A percentile compares a stretch with the other conserved stretches of the same genome.
phyloP scores from a whole-genome alignment of 2,888 invertebrate species.

The Orchestes rusci region DNA sequence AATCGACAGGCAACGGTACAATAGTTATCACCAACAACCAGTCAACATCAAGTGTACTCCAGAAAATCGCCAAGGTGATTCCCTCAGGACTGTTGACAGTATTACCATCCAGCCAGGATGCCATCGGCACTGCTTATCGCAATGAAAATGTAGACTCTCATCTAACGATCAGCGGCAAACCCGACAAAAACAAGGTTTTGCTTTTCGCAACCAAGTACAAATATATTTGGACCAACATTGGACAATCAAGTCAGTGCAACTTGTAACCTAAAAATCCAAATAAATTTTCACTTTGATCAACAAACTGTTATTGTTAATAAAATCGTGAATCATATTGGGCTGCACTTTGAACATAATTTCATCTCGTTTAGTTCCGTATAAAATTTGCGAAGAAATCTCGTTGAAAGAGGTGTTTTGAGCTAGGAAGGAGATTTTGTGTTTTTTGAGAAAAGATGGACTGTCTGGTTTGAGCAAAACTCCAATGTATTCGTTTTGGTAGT shows the following conservation, averaged over 20 bases:
- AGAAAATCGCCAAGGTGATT: conserved; percentile 28
- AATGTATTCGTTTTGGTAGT: conserved; percentile 31
- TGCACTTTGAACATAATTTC: conserved; percentile 42
- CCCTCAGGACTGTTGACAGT: conserved; percentile 28
- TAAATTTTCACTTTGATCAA: conserved; percentile 51
- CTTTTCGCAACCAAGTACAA: conserved; percentile 30
- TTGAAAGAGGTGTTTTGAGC: conserved; percentile 26
- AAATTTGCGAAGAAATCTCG: conserved; percentile 32
- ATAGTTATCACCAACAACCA: conserved; percentile 29
- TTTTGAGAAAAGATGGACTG: conserved; percentile 31
- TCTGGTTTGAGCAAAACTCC: conserved; percentile 32
- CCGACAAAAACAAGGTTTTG: conserved; percentile 26
- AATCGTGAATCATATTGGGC: conserved; percentile 45
- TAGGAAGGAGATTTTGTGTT: conserved; percentile 39
- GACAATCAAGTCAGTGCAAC: conserved; percentile 32
- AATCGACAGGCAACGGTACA: conserved; percentile 39
- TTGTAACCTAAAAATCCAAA: conserved; percentile 38
- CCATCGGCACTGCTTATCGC: conserved; percentile 22
- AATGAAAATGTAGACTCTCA: too few species aligned
- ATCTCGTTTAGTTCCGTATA: conserved; percentile 29
- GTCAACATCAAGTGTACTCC: conserved; percentile 22
- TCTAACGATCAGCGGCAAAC: too few species aligned
- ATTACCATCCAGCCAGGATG: conserved; percentile 25
- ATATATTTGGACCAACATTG: conserved; percentile 36
- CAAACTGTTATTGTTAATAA: conserved; percentile 45